Evolutionary conservation across 2,888 invertebrate genomes (phyloP).

Genomic region (Cataglyphis livida): DNA sequence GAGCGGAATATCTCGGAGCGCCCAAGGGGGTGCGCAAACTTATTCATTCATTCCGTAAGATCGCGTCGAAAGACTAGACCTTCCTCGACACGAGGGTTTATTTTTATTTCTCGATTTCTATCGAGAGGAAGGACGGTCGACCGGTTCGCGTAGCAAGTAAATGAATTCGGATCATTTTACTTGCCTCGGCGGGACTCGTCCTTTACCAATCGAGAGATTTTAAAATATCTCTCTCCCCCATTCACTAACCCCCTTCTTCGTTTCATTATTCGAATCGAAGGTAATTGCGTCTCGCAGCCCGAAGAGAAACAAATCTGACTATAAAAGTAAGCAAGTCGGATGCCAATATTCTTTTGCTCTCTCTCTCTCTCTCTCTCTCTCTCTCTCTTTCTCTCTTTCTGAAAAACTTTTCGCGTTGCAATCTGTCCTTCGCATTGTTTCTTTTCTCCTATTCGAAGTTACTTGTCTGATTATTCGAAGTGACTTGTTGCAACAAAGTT

Average conservation of each 20-base stretch:
- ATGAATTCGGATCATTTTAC: constrained; percentile 24
- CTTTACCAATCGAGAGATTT: constrained; percentile 15
- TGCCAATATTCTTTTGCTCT: constrained; percentile 4
- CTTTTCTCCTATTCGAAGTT: neutral
- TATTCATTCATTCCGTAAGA: constrained; percentile 34
- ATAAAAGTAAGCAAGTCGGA: neutral
- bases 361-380: neutral
- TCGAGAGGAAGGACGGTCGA: neutral
- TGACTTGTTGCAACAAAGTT: constrained; percentile 12
- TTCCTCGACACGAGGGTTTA: neutral
- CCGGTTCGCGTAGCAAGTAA: neutral
- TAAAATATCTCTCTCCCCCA: neutral
- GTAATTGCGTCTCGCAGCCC: constrained; percentile 8
- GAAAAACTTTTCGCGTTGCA: neutral
- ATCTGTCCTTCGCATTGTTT: neutral
- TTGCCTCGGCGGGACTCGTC: neutral
- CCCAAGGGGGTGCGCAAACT: neutral
- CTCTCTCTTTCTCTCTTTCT: neutral
- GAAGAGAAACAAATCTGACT: constrained; percentile 11
- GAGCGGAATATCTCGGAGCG: neutral
- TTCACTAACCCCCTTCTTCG: neutral
- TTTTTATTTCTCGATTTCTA: constrained; percentile 17
- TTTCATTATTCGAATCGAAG: constrained; percentile 9
- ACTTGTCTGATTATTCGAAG: constrained; percentile 25
- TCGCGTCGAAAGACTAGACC: constrained; percentile 11